phyloP scores from a whole-genome alignment of 2,113 vertebrate species.

The Origma solitaria region DNA sequence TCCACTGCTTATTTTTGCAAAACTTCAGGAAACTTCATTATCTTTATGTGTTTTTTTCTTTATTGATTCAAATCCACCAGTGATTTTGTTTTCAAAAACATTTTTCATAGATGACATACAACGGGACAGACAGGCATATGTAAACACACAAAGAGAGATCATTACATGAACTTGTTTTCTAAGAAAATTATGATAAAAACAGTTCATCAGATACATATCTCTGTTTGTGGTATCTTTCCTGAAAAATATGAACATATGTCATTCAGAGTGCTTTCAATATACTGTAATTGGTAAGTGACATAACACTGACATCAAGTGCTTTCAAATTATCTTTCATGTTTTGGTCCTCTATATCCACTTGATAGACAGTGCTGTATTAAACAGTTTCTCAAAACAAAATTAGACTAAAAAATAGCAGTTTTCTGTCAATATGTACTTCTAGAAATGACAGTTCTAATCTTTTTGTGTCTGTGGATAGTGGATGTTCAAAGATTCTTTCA shows the following conservation, averaged over 20 bases:
- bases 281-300: constrained; percentile 39
- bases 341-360: constrained; percentile 15
- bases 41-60: background rate
- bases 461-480: constrained; percentile 26
- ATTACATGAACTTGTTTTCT: background rate
- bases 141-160: background rate
- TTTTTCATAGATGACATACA: background rate
- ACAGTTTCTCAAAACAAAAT: constrained; percentile 61
- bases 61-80: background rate
- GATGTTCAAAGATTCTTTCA: constrained; percentile 47
- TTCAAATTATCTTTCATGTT: constrained; percentile 58
- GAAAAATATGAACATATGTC: background rate
- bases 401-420: constrained; percentile 36
- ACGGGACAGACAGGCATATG: background rate
- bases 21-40: background rate
- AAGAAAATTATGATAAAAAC: background rate
- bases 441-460: constrained; percentile 61
- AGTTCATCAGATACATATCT: background rate
- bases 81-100: background rate
- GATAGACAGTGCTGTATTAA: constrained; percentile 55
- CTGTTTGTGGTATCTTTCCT: background rate
- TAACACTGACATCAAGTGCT: constrained; percentile 37
- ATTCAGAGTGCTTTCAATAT: constrained; percentile 49
- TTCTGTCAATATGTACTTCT: constrained; percentile 47
- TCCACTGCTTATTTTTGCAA: background rate